Evolutionary conservation across 2,888 invertebrate genomes (phyloP).

Genomic region (Petrolisthes cinctipes): DNA sequence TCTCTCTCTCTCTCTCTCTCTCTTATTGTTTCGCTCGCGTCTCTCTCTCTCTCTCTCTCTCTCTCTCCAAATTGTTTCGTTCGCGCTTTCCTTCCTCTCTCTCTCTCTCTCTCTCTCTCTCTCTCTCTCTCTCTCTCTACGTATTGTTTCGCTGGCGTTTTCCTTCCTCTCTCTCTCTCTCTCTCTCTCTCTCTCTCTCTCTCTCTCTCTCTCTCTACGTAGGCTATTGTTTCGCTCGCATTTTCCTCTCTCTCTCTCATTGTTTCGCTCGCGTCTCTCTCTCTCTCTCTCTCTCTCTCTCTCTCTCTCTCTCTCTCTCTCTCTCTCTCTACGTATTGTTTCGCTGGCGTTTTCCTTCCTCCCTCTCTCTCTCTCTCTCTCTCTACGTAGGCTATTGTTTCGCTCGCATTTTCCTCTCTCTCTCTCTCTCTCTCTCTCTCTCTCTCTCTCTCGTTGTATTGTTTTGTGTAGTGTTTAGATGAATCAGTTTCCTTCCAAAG

Average conservation of each 20-base stretch:
- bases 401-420: no score
- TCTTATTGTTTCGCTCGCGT: not conserved
- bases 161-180: not conserved
- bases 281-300: no score
- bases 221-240: not conserved
- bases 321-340: not conserved
- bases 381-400: not conserved
- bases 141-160: not conserved
- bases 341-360: not conserved
- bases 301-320: no score
- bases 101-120: not conserved
- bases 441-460: no score
- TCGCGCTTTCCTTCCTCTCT: not conserved
- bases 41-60: not conserved
- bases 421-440: no score
- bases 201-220: not conserved
- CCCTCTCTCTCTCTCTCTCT: not conserved
- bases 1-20: not conserved
- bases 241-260: no score
- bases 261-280: no score
- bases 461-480: no score
- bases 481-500: no score
- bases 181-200: not conserved
- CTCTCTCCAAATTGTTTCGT: not conserved
- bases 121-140: not conserved